These are phyloP conservation scores for Leptobrachium ailaonicum DNA, from an alignment of 2,113 vertebrate species.

Conservation along the genomic window DNA sequence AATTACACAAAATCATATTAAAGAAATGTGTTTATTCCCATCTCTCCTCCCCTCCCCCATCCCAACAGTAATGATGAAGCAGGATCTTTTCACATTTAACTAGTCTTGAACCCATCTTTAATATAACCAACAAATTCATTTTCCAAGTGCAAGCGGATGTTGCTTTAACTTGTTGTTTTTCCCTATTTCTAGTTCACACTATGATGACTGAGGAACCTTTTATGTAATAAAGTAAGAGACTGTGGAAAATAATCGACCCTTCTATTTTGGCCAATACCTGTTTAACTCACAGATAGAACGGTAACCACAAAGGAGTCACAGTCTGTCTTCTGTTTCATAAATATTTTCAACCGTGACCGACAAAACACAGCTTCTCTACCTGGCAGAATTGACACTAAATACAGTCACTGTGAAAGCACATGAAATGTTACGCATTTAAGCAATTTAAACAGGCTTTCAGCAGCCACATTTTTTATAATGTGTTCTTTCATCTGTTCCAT, in stretches of 20 bases:
- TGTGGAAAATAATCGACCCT: neutral
- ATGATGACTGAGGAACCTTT: neutral
- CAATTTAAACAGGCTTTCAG: slow-evolving; percentile 48
- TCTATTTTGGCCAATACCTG: slow-evolving; percentile 3
- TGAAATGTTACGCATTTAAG: slow-evolving; percentile 38
- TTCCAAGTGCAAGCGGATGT: neutral
- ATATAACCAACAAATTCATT: slow-evolving; percentile 2
- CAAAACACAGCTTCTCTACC: slow-evolving; percentile 37
- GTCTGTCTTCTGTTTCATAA: slow-evolving; percentile 23
- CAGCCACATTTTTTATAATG: neutral
- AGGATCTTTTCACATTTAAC: neutral
- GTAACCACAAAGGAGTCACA: slow-evolving; percentile 13
- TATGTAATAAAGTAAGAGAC: neutral
- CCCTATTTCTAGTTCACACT: neutral
- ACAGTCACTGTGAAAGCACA: slow-evolving; percentile 40
- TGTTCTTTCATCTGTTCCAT: slow-evolving; percentile 43
- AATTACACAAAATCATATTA: too few species aligned
- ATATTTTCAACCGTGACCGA: slow-evolving; percentile 45
- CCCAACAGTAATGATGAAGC: neutral
- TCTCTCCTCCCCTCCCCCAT: too few species aligned
- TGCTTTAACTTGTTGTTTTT: neutral
- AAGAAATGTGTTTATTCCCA: too few species aligned
- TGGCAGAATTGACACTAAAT: slow-evolving; percentile 34
- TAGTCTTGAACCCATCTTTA: neutral
- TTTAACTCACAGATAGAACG: slow-evolving; percentile 17